Evolutionary conservation across 1,140 invertebrate species (phyloP), one percentile per base, ranked within the genome.

Genomic region (Drosophila elegans): DNA sequence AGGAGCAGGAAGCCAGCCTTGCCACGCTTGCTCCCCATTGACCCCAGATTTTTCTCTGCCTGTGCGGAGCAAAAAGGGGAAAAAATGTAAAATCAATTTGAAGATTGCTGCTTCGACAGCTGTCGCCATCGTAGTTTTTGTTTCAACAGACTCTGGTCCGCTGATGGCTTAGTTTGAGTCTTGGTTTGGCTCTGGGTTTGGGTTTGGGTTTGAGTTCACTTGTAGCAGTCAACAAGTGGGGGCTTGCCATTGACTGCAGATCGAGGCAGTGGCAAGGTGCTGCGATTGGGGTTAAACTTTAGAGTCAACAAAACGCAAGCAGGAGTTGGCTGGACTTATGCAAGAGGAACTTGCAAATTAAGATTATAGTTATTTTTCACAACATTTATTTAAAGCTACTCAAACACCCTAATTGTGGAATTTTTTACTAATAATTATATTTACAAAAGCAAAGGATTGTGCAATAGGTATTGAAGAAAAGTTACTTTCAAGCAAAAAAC

Each of bases 1-100:
- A 61, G 46, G 69, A 73, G 73, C 61, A 76, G 73, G 73, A 76
- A 76, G 73, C 72, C 73, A 67, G 73, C 69, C 52, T 76, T 76
- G 73, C 61, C 73, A 76, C 72, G 61, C 73, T 76, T 76, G 61
- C 72, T 66, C 73, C 73, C 54, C 53, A 76, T 76, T 76, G 73
- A 76, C 73, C 73, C 74, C 61, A 29, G 53, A 27, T 54, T 66
- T 68, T 49, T 45, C 61, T 54, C 3, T 4, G 11, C 10, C 46
- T 11, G 11, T 4, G 5, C 29, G 51, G 9, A 39, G 36, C 16
- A 27, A 55, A 62, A 29, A 13, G 4, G 51, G 52, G n/a, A 46
- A 69, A 54, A 75, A 75, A 75, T 75, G 29, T 48, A 59, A 75
- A 76, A 76, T 76, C 73, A 76, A 76, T 67, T 76, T 67, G 42